Conservation (phyloP, 2,113 vertebrate genomes). For the Chauna torquata region DNA sequence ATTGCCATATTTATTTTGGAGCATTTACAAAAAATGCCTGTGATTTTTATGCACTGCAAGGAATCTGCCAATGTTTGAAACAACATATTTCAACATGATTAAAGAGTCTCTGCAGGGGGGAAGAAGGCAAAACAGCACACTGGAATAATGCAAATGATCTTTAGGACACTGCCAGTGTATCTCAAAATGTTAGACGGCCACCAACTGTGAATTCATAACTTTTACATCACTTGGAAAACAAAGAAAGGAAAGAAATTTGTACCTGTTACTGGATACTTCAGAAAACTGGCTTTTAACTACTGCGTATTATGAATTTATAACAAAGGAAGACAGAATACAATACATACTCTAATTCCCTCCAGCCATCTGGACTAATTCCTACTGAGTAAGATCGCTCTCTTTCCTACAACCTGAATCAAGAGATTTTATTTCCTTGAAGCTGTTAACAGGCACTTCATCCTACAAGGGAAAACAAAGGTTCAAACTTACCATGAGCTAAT, state of each 20-base stretch:
- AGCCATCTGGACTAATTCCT: background rate
- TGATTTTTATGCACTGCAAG: background rate
- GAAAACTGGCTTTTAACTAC: background rate
- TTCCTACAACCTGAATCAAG: background rate
- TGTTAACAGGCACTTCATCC: background rate
- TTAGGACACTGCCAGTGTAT: background rate
- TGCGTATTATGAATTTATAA: background rate
- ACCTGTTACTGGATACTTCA: background rate
- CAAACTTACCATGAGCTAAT: background rate
- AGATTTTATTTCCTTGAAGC: background rate
- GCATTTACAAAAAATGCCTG: background rate
- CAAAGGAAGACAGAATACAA: background rate
- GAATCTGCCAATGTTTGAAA: constrained; percentile 21
- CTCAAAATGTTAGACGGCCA: background rate
- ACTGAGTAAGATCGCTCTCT: background rate
- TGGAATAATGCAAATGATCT: constrained; percentile 53
- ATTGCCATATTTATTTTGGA: constrained; percentile 21
- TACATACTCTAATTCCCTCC: background rate
- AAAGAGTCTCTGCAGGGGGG: background rate
- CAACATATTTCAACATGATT: constrained; percentile 26
- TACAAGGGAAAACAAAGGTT: background rate
- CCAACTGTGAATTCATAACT: background rate
- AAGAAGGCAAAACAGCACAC: background rate
- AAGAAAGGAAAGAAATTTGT: background rate
- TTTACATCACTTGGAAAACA: background rate